phyloP scores from a whole-genome alignment of 2,888 invertebrate species.

The Pammene aurita region DNA sequence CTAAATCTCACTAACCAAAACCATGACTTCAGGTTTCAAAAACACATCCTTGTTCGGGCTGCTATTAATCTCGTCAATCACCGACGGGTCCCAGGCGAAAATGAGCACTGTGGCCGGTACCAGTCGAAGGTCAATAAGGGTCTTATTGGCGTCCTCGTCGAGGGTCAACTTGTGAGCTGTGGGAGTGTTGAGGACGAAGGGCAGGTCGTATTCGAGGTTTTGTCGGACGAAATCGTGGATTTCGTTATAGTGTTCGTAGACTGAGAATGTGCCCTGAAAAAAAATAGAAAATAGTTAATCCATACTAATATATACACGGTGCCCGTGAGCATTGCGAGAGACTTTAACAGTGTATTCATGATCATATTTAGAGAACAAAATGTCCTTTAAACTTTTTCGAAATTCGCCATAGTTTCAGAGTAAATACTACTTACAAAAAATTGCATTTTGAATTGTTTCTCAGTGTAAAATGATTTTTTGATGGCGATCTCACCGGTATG shows the following conservation, averaged over 20 bases:
- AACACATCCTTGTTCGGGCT: conserved; percentile 84
- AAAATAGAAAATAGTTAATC: neutral
- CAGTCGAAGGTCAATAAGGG: conserved; percentile 89
- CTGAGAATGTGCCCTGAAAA: conserved; percentile 93
- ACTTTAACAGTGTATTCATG: too few relatives aligned
- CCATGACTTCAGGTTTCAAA: conserved; percentile 90
- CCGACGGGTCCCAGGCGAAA: conserved; percentile 86
- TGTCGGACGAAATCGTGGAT: conserved; percentile 92
- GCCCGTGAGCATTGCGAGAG: too few relatives aligned
- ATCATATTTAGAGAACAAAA: too few relatives aligned
- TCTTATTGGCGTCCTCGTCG: conserved; percentile 87
- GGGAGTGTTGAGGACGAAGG: conserved; percentile 87
- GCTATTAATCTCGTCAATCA: conserved; percentile 76
- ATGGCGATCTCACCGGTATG: too few relatives aligned
- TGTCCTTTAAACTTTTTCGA: too few relatives aligned
- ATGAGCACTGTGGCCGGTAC: conserved; percentile 92
- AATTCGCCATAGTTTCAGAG: too few relatives aligned
- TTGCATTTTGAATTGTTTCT: too few relatives aligned
- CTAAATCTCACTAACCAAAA: conserved; percentile 85
- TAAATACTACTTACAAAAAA: too few relatives aligned
- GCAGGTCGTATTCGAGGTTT: conserved; percentile 86
- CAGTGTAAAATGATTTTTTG: too few relatives aligned
- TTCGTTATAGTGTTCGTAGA: conserved; percentile 89
- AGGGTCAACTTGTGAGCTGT: conserved; percentile 85
- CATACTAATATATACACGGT: too few relatives aligned